Base-by-base conservation (phyloP, 2,113 vertebrate species). In the Anthoscopus minutus region DNA sequence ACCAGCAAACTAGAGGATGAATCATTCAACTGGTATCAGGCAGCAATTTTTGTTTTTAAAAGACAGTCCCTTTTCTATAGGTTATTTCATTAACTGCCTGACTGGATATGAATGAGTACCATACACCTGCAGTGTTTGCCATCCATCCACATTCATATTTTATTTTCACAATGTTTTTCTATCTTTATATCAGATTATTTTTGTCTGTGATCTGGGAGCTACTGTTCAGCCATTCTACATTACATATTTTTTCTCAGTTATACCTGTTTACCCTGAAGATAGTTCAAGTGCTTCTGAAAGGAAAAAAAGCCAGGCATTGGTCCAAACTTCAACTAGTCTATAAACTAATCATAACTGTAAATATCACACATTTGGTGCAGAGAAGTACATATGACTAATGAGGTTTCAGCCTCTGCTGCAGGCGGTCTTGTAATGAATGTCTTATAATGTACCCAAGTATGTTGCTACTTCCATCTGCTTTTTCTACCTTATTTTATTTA, bases 381-480 rank as follows among this genome's bases (percentile, higher is more conserved):
- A 64, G 80, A 84, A 93, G 81, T 84, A 91, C 91, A 72, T 40
- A 92, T 96, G 95, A 96, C 74, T 96, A 94, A 96, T 93, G 88
- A 96, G 81, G 95, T 93, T 92, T 93, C 78, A 94, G 89, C 81
- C 93, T 80, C 81, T 94, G 88, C 89, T 96, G 81, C 88, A 86
- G 90, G 92, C 18, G 0, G 37, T 85, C 92, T 89, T 69, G 74
- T 92, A 94, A 95, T 86, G 62, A 88, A 86, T 76, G 74, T 72
- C 93, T 95, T 94, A 22, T 8, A 45, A 67, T 37, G 70, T 86
- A 84, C 65, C 57, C 20, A 61, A 95, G 57, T 35, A 53, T 12
- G 79, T 71, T 89, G 65, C 64, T 69, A 7, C 61, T 89, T 91
- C 91, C 86, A 84, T 92, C 94, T 95, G 89, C 44, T 91, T 93